Conservation (phyloP, 2,113 vertebrate genomes). For the Micromys minutus region DNA sequence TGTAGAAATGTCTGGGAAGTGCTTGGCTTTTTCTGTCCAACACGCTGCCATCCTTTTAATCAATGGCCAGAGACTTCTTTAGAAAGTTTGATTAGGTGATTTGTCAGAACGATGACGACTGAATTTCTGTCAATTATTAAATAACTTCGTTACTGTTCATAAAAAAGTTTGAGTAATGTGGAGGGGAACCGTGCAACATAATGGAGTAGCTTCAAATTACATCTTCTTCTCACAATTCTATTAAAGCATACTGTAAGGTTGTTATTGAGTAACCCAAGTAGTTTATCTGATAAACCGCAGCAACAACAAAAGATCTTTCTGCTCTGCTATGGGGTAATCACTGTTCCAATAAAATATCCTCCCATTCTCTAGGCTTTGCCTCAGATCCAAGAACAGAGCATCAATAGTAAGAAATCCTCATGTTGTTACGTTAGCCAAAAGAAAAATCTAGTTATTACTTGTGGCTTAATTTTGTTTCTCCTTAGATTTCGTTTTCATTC, state of each 20-base stretch:
- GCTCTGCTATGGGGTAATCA: constrained; percentile 29
- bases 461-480: constrained; percentile 52
- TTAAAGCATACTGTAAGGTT: constrained; percentile 36
- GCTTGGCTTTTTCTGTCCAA: constrained; percentile 41
- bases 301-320: constrained; percentile 20
- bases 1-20: background rate
- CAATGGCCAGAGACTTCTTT: background rate
- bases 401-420: constrained; percentile 39
- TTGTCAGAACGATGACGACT: constrained; percentile 44
- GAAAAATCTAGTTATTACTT: constrained; percentile 65
- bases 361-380: constrained; percentile 65
- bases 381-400: constrained; percentile 22
- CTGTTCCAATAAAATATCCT: constrained; percentile 59
- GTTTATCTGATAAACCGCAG: constrained; percentile 61
- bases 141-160: constrained; percentile 66
- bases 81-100: constrained; percentile 25
- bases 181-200: constrained; percentile 11
- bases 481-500: constrained; percentile 69
- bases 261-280: constrained; percentile 60
- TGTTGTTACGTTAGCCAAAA: constrained; percentile 59
- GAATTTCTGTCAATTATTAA: constrained; percentile 66
- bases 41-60: constrained; percentile 38
- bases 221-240: constrained; percentile 69
- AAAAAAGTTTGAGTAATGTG: constrained; percentile 58
- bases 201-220: constrained; percentile 64